Conservation (phyloP, 2,113 vertebrate genomes). For the Gopherus flavomarginatus region DNA sequence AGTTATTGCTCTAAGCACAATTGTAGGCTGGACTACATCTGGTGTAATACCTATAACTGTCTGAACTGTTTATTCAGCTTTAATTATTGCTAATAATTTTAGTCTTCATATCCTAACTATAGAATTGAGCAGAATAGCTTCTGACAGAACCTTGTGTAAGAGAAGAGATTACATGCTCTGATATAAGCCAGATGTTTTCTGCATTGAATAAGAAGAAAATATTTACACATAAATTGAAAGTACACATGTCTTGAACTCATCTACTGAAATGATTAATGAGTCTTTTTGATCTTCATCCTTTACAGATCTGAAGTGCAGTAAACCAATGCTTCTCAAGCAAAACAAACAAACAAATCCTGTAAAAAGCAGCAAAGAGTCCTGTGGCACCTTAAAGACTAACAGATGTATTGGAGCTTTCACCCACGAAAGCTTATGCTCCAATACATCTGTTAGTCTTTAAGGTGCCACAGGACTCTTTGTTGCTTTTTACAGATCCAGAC, state of each 20-base stretch:
- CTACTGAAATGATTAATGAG: not conserved
- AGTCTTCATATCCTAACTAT: not conserved
- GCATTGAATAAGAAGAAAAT: not conserved
- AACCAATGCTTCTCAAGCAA: not conserved
- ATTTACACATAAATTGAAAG: not conserved
- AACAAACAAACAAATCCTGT: not conserved
- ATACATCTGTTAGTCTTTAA: no score
- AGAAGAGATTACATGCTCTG: not conserved
- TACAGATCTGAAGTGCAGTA: not conserved
- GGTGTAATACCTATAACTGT: not conserved
- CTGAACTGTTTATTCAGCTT: not conserved
- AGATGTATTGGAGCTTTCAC: no score
- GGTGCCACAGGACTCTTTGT: no score
- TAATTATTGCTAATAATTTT: not conserved
- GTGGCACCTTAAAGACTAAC: no score
- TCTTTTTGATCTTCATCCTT: not conserved
- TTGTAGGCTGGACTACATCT: not conserved
- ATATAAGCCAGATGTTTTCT: constrained; percentile 24
- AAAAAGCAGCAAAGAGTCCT: no score
- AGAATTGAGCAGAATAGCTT: not conserved
- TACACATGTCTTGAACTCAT: not conserved
- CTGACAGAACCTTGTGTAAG: not conserved
- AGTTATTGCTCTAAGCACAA: not conserved
- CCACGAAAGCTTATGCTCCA: no score
- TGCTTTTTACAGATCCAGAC: no score